Conservation (phyloP, 2,113 vertebrate genomes). For the Lagopus muta region DNA sequence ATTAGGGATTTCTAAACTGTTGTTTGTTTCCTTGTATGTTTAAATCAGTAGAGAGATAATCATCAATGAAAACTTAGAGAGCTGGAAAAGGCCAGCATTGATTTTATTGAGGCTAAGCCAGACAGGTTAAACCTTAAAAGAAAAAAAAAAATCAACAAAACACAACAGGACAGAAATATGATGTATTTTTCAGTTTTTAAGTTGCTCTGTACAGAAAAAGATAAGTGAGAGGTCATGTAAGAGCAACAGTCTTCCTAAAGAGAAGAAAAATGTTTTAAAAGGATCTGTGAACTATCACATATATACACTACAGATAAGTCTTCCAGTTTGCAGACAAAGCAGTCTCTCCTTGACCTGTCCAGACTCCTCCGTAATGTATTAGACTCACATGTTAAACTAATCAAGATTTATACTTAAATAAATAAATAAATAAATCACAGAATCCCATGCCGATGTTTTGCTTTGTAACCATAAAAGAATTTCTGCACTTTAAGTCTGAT, state of each 20-base stretch:
- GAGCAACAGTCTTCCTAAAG: not conserved
- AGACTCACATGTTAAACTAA: not conserved
- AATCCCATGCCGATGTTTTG: not conserved
- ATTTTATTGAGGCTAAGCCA: not conserved
- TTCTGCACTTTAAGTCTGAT: not conserved
- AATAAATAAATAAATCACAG: not conserved
- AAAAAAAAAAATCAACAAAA: not conserved
- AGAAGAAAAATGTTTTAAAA: not conserved
- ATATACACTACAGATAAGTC: not conserved
- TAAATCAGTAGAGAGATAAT: not conserved
- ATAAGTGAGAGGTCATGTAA: not conserved
- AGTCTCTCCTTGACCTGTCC: not conserved
- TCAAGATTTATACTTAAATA: not conserved
- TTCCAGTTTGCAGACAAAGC: not conserved
- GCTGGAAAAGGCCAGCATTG: not conserved
- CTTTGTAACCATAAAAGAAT: not conserved
- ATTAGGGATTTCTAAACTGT: not conserved
- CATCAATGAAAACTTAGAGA: not conserved
- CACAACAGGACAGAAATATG: not conserved
- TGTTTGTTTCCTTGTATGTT: not conserved
- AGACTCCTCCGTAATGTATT: not conserved
- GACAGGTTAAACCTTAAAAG: not conserved
- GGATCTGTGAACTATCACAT: not conserved
- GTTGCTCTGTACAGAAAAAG: not conserved
- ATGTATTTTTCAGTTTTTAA: not conserved